Conservation (phyloP, 2,113 vertebrate genomes). For the Meleagris gallopavo region DNA sequence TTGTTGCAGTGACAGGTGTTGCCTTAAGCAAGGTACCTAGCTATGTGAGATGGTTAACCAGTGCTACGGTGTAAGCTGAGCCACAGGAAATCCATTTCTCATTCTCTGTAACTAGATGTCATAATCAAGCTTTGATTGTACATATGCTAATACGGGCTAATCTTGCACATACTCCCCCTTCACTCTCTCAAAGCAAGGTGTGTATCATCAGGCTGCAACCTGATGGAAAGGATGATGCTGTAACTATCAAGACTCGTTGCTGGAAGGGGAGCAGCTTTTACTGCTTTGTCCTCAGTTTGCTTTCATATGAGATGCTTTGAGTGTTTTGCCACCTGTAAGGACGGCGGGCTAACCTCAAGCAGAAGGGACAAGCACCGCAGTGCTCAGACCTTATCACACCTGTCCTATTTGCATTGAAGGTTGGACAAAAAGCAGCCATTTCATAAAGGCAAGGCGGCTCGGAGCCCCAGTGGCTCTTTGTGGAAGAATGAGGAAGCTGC, state of each 20-base stretch:
- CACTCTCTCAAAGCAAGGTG: not conserved
- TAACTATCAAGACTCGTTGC: not conserved
- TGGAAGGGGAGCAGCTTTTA: not conserved
- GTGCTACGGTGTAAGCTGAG: not conserved
- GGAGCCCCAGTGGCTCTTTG: not conserved
- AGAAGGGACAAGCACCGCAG: not conserved
- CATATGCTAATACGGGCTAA: not conserved
- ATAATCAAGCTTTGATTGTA: not conserved
- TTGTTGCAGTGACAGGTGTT: not conserved
- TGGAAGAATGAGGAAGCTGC: constrained; percentile 45
- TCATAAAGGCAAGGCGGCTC: constrained; percentile 1
- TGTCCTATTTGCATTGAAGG: constrained; percentile 54
- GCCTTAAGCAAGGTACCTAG: not conserved
- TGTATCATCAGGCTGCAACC: not conserved
- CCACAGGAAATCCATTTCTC: not conserved
- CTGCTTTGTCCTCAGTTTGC: not conserved
- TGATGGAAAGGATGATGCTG: not conserved
- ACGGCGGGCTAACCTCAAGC: not conserved
- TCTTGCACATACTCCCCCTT: not conserved
- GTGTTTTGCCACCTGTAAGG: not conserved
- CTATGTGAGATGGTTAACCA: not conserved
- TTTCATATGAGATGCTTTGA: not conserved
- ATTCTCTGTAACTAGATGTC: not conserved
- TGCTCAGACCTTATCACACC: constrained; percentile 7
- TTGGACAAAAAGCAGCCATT: constrained; percentile 52